These are phyloP conservation scores for Sinocyclocheilus anophthalmus DNA, from an alignment of 2,113 vertebrate genomes.

Conservation along the genomic window DNA sequence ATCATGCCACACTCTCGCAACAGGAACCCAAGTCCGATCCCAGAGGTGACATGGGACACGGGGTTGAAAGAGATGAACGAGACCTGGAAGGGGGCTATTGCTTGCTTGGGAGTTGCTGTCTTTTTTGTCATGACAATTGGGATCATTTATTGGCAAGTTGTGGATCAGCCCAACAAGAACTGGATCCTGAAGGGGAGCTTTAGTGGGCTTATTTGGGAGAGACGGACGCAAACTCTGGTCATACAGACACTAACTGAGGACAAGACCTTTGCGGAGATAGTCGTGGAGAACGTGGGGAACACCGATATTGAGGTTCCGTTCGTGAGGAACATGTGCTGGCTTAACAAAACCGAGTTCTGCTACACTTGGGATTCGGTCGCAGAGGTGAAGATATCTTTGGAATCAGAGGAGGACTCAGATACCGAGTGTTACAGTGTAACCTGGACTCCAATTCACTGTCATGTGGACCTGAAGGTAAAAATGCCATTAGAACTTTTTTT, in stretches of 20 bases:
- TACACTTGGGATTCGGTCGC: slow-evolving; percentile 87
- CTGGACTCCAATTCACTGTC: slow-evolving; percentile 85
- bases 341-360: slow-evolving; percentile 87
- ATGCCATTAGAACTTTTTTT: no score
- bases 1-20: slow-evolving; percentile 82
- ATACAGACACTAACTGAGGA: slow-evolving; percentile 82
- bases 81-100: slow-evolving; percentile 90
- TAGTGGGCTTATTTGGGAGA: slow-evolving; percentile 88
- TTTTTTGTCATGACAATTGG: slow-evolving; percentile 93
- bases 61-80: slow-evolving; percentile 89
- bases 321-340: slow-evolving; percentile 85
- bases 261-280: slow-evolving; percentile 78
- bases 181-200: slow-evolving; percentile 86
- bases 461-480: slow-evolving; percentile 83
- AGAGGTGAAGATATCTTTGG: slow-evolving; percentile 81
- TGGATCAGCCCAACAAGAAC: slow-evolving; percentile 88
- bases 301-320: slow-evolving; percentile 80
- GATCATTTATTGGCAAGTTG: slow-evolving; percentile 93
- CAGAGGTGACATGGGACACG: slow-evolving; percentile 82
- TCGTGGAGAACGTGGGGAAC: slow-evolving; percentile 77
- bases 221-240: slow-evolving; percentile 79
- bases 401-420: slow-evolving; percentile 69
- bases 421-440: slow-evolving; percentile 84
- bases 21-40: slow-evolving; percentile 80
- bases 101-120: slow-evolving; percentile 86